A percentile compares a stretch with the other conserved stretches of the same genome.
phyloP scores from a whole-genome alignment of 1,140 invertebrate species.

The Muscidifurax raptorellus region DNA sequence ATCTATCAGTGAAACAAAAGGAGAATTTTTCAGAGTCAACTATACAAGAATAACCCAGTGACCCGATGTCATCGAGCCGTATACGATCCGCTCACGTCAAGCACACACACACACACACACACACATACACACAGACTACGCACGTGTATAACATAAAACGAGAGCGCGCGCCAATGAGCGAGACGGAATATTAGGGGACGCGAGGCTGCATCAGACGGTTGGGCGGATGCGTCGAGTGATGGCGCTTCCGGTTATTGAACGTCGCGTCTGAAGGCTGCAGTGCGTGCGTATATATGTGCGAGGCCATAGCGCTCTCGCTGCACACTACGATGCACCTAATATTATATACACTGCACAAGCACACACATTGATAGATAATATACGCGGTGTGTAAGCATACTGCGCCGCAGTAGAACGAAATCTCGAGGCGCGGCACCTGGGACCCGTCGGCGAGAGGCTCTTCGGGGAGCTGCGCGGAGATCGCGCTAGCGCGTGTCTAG shows the following conservation, averaged over 20 bases:
- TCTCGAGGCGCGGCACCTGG: neutral
- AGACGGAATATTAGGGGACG: slow-evolving; percentile 64
- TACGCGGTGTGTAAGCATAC: no score
- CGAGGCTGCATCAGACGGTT: slow-evolving; percentile 59
- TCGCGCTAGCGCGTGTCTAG: no score
- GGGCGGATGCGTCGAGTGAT: slow-evolving; percentile 70
- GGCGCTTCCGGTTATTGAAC: slow-evolving; percentile 70
- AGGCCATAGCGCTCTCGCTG: slow-evolving; percentile 47
- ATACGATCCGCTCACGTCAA: neutral
- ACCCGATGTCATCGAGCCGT: neutral
- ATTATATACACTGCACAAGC: no score
- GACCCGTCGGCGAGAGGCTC: neutral
- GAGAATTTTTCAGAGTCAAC: no score
- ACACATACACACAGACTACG: no score
- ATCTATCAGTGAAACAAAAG: neutral
- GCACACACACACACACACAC: no score
- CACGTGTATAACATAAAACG: neutral
- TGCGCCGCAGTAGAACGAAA: neutral
- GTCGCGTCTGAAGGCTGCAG: slow-evolving; percentile 65
- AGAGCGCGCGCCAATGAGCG: slow-evolving; percentile 49
- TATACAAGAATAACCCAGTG: slow-evolving; percentile 36
- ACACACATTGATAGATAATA: slow-evolving; percentile 41
- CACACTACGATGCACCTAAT: slow-evolving; percentile 51
- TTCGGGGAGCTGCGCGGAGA: no score
- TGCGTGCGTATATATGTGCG: slow-evolving; percentile 48